Base-by-base conservation (phyloP, 2,888 invertebrate species). In the Eupeodes latifasciatus region DNA sequence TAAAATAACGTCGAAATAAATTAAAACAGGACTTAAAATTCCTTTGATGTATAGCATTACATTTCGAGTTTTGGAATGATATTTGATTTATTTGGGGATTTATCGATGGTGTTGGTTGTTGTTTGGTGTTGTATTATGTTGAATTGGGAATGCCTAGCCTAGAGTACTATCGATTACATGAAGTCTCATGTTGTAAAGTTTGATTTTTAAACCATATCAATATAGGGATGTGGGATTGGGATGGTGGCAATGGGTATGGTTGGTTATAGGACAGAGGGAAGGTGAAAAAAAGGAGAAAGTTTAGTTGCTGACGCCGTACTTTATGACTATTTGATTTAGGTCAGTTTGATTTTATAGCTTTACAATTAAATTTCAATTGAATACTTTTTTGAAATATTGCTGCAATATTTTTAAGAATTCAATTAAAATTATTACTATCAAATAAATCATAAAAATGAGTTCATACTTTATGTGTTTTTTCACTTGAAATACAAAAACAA, bases 21-120 rank as follows among this genome's bases (percentile, higher is more conserved):
- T 85, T 85, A 85, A 85, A 85, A 77, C 61, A 78, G 67, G 78
- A 74, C 78, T 82, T 77, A 74, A 81, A 85, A 85, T 78, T 85
- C 81, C 66, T 85, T 85, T 85, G 85, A 85, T 72, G 81, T 78
- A 85, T n/a, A n/a, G n/a, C n/a, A n/a, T 64, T 77, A 81, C 85
- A 67, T 85, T 81, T 85, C 66, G 62, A 71, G 82, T 77, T 82
- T 82, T 74, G 81, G 62, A 81, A 85, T 85, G 81, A 85, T 85
- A 82, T 85, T 82, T 82, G 85, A 85, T 85, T 85, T 85, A 85
- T 85, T 62, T 77, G 69, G 67, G 62, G 79, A 80, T 74, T 74
- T 55, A 67, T 53, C 79, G 61, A 71, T 76, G 76, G 76, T 59
- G 67, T 57, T 77, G 76, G 81, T 64, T 75, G 40, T 4, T 40